Evolutionary conservation across 2,888 invertebrate genomes (phyloP).

Genomic region (Crocallis elinguaria): DNA sequence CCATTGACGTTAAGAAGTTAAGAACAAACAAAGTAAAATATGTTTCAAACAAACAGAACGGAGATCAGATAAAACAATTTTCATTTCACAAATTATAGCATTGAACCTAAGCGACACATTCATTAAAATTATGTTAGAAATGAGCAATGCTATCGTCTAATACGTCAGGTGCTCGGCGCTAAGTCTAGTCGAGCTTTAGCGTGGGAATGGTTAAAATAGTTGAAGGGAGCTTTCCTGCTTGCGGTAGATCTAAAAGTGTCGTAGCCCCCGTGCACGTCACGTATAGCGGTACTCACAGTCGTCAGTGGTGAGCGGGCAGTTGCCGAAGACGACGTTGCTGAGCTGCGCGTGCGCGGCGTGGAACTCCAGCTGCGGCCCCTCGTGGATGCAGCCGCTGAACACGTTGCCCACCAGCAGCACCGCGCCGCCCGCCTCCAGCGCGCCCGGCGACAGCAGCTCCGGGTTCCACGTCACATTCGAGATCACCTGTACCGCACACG

Average conservation of each 20-base stretch:
- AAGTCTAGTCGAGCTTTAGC: too few species aligned
- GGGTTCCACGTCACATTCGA: conserved; percentile 92
- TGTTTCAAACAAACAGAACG: too few species aligned
- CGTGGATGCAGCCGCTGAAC: conserved; percentile 93
- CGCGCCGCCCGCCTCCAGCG: conserved; percentile 88
- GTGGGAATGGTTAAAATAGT: background rate
- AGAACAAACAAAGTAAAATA: too few species aligned
- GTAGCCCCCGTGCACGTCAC: too few species aligned
- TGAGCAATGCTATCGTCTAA: too few species aligned
- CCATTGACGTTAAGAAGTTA: too few species aligned
- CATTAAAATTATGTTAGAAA: too few species aligned
- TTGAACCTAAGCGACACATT: too few species aligned
- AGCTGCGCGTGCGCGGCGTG: conserved; percentile 86
- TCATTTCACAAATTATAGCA: too few species aligned
- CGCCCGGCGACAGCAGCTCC: conserved; percentile 89
- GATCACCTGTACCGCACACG: conserved; percentile 79
- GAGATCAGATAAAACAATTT: too few species aligned
- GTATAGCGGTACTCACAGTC: conserved; percentile 87
- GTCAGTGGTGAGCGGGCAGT: conserved; percentile 90
- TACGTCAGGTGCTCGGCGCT: too few species aligned
- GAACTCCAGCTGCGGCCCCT: conserved; percentile 94
- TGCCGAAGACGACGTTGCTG: conserved; percentile 89
- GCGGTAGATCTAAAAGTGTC: too few species aligned
- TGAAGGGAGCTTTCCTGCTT: background rate
- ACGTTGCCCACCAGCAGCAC: conserved; percentile 91